Base-by-base conservation (phyloP, 2,113 vertebrate genomes). In the Balaeniceps rex region DNA sequence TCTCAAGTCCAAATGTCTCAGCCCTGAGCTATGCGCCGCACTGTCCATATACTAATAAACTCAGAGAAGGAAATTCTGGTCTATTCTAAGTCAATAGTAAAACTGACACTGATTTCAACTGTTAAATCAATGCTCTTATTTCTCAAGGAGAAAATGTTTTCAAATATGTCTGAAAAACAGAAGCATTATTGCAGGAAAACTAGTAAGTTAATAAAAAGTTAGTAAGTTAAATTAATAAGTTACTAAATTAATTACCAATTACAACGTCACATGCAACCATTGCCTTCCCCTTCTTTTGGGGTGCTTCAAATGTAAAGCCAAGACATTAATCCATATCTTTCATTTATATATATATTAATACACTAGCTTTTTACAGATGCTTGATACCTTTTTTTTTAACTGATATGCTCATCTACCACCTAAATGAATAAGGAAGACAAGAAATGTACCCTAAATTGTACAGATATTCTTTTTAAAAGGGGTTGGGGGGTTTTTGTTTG, bases 401-500 rank as follows among this genome's bases (percentile, higher is more conserved):
- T 26, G 29, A 58, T 40, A 38, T 34, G 8, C 1, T 49, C 12
- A 44, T 42, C n/a, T n/a, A n/a, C n/a, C n/a, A n/a, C 87, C 61
- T 64, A 79, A 90, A 68, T 61, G 29, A 42, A 47, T 60, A 69
- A 10, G 2, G 5, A 68, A 79, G 65, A 33, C 5, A 46, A 40
- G 40, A 74, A 44, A 19, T 6, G 8, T 34, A 19, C 17, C 10
- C 28, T 31, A 23, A 85, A 28, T 8, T 23, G 12, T 33, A 52
- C 6, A 63, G 9, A 36, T 2, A 16, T 7, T 38, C 3, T 47
- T 91, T 84, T 38, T 23, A 42, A 58, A 44, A 55, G 4, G 4
- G 4, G 1, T 10, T 21, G n/a, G n/a, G n/a, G n/a, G n/a, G n/a
- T 23, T 10, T 7, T 2, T 21, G 19, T 10, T 51, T 24, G 2